Percentiles rank a stretch among this genome's conserved stretches.
Evolutionary conservation across 2,797 vertebrate genomes (phyloP).

Genomic region (Champsocephalus esox): DNA sequence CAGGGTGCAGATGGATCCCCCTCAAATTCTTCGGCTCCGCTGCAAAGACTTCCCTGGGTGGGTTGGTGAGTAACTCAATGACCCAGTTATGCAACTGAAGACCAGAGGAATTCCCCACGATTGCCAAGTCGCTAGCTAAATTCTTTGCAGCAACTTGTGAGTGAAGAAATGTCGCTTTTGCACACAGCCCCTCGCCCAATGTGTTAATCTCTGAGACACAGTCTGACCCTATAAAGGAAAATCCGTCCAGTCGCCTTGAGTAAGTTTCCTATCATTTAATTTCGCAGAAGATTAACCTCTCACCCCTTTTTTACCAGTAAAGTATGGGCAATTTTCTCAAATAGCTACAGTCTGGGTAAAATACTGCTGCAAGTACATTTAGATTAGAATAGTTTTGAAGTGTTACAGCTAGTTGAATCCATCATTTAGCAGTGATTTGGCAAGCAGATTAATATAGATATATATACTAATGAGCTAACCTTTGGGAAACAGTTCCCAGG

Average conservation of each 20-base stretch:
- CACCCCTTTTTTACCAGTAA: slow-evolving; percentile 32
- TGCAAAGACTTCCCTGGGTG: slow-evolving; percentile 4
- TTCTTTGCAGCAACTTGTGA: slow-evolving; percentile 14
- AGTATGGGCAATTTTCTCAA: slow-evolving; percentile 20
- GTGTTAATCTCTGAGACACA: slow-evolving; percentile 38
- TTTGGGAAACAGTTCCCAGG: slow-evolving; percentile 45
- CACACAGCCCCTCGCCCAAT: slow-evolving; percentile 8
- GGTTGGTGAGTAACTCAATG: slow-evolving; percentile 38
- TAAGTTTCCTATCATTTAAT: slow-evolving; percentile 63
- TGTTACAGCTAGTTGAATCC: background rate
- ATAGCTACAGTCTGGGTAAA: slow-evolving; percentile 13
- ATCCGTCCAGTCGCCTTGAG: slow-evolving; percentile 49
- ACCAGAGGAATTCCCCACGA: slow-evolving; percentile 41
- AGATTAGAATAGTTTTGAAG: background rate
- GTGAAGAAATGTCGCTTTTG: slow-evolving; percentile 45
- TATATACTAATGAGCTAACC: slow-evolving; percentile 2
- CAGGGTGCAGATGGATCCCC: slow-evolving; percentile 13
- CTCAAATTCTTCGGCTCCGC: background rate
- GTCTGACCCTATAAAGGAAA: slow-evolving; percentile 72
- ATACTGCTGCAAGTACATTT: background rate
- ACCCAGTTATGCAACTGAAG: slow-evolving; percentile 51
- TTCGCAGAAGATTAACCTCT: slow-evolving; percentile 68
- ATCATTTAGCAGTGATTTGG: too few species aligned
- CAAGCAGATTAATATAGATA: background rate
- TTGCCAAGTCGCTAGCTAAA: slow-evolving; percentile 11